Evolutionary conservation across 2,113 vertebrate species (phyloP), one percentile per base, ranked within the genome.

Genomic region (Bubo blakistoni): DNA sequence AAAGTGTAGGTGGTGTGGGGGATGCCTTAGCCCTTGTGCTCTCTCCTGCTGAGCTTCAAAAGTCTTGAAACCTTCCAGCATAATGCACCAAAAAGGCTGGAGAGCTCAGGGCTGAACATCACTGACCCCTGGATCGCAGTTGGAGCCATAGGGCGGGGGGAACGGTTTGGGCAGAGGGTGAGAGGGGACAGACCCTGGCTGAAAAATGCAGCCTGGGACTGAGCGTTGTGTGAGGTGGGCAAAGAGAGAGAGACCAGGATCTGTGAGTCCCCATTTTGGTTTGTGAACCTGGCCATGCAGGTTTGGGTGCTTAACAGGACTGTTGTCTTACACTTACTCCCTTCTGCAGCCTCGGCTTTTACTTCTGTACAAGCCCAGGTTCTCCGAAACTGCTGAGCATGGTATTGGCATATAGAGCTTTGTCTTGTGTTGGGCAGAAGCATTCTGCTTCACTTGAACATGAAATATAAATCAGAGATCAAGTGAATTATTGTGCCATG

Each of bases 401-500:
- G 2, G 30, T 12, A 36, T 6, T 87, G 95, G 81, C 77, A 71
- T 20, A 46, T 6, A 4, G 54, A 32, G 88, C 77, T 51, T 18
- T 22, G 74, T 6, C 73, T 11, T 79, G 74, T 30, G 59, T 81
- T 42, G 84, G 91, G 86, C 91, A 92, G 91, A 44, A 88, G 81
- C 54, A 14, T 84, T 86, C 87, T 59, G 91, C 89, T 86, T 86
- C 82, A 54, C 77, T 88, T 38, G 46, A 88, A 92, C 89, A 46
- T 73, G 86, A 92, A 94, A 93, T 93, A 96, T 94, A 95, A 93
- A 96, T 96, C 92, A 88, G 92, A 94, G 90, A 95, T 95, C 62
- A 89, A 96, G 94, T 96, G 95, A 97, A 77, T 97, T 95, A 97
- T 51, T 65, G 89, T 95, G 95, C 95, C 92, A 82, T 61, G 94